Conservation (phyloP, 2,113 vertebrate species). For the Etia nguti region DNA sequence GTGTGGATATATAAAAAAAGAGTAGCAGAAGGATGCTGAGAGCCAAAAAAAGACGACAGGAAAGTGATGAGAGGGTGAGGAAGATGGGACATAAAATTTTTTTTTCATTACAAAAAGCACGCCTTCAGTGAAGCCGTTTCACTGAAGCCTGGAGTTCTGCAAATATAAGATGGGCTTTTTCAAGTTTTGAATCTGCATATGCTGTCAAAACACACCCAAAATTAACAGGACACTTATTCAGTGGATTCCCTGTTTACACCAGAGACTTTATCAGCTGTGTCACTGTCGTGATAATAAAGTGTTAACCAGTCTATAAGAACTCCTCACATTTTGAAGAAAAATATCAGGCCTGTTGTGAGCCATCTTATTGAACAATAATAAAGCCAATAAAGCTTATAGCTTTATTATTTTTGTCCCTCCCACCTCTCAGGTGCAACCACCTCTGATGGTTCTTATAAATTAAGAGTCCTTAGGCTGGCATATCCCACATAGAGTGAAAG, state of each 20-base stretch:
- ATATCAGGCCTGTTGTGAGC: not conserved
- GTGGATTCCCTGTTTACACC: rapidly evolving
- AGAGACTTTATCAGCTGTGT: no score
- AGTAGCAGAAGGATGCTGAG: not conserved
- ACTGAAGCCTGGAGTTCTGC: not conserved
- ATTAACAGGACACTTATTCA: not conserved
- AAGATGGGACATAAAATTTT: no score
- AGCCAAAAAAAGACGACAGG: not conserved
- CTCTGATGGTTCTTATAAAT: not conserved
- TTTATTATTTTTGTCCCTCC: not conserved
- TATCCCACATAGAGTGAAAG: no score
- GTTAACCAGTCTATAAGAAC: not conserved
- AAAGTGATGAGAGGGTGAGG: not conserved
- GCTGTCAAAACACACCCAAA: not conserved
- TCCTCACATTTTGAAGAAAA: not conserved
- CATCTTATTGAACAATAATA: no score
- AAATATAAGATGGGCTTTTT: not conserved
- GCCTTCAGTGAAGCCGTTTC: not conserved
- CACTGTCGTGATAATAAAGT: not conserved
- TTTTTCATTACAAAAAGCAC: not conserved
- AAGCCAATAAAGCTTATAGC: no score
- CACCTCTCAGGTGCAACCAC: not conserved
- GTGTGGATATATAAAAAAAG: not conserved
- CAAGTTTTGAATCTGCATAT: not conserved
- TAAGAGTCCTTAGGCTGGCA: no score